These are phyloP conservation scores for Beris chalybata DNA, from an alignment of 2,888 invertebrate genomes.

Conservation along the genomic window DNA sequence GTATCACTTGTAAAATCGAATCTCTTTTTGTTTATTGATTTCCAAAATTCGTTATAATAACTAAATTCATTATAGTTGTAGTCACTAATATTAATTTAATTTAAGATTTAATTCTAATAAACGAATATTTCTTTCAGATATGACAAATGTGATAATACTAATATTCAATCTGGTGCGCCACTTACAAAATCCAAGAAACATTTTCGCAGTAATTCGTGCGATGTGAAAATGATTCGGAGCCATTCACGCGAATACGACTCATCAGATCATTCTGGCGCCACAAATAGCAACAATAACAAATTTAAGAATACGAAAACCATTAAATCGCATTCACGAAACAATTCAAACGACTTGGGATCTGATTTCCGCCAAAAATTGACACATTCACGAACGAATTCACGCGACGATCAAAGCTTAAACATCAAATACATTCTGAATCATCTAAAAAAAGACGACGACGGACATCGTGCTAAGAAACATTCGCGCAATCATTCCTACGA, in stretches of 20 bases:
- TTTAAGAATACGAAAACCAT: conserved; percentile 48
- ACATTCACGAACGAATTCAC: conserved; percentile 50
- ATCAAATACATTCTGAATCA: conserved; percentile 56
- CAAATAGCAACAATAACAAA: conserved; percentile 41
- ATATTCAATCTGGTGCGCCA: conserved; percentile 43
- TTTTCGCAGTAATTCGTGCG: conserved; percentile 56
- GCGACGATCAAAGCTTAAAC: conserved; percentile 49
- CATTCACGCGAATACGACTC: conserved; percentile 49
- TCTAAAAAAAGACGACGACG: conserved; percentile 46
- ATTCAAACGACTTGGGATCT: conserved; percentile 54
- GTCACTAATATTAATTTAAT: too few species aligned
- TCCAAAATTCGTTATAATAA: too few species aligned
- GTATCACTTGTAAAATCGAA: too few species aligned
- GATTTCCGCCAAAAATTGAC: conserved; percentile 49
- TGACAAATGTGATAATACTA: conserved; percentile 50
- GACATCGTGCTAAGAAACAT: conserved; percentile 49
- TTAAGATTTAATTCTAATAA: conserved; percentile 63
- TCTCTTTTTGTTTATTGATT: too few species aligned
- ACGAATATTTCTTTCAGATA: conserved; percentile 45
- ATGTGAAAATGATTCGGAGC: conserved; percentile 56
- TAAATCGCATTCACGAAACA: conserved; percentile 56
- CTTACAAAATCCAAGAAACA: conserved; percentile 55
- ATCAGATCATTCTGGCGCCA: conserved; percentile 38
- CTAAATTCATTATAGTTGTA: too few species aligned
- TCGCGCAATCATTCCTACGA: conserved; percentile 57